Evolutionary conservation across 2,888 invertebrate species (phyloP).

Genomic region (Drosophila anomalipes): DNA sequence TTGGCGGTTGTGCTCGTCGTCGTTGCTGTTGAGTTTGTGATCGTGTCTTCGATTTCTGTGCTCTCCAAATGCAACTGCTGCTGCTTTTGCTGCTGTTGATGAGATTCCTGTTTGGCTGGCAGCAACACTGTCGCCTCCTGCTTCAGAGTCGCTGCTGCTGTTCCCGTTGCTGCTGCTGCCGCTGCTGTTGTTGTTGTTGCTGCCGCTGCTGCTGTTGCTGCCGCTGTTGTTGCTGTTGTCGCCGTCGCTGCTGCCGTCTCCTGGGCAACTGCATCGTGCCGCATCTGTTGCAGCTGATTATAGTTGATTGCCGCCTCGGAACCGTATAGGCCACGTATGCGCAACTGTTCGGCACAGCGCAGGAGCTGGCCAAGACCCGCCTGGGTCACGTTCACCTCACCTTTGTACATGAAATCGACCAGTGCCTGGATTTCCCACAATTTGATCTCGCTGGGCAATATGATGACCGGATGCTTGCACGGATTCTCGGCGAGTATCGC

Average conservation of each 20-base stretch:
- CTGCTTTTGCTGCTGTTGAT: conserved; percentile 10
- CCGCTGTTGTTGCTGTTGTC: conserved; percentile 1
- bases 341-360: conserved; percentile 93
- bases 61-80: conserved; percentile 56
- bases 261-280: conserved; percentile 44
- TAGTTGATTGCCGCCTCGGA: conserved; percentile 84
- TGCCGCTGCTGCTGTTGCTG: conserved; percentile 1
- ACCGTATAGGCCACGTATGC: conserved; percentile 89
- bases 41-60: conserved; percentile 75
- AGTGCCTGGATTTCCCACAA: conserved; percentile 94
- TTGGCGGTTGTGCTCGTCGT: conserved; percentile 64
- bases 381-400: conserved; percentile 94
- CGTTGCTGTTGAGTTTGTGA: conserved; percentile 76
- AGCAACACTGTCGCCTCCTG: background rate
- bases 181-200: background rate
- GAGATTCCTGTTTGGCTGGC: background rate
- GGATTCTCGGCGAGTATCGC: conserved; percentile 92
- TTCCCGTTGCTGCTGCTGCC: conserved; percentile 5
- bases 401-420: conserved; percentile 96
- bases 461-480: conserved; percentile 93
- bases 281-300: conserved; percentile 81
- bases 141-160: background rate
- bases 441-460: conserved; percentile 93
- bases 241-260: conserved; percentile 24
- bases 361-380: conserved; percentile 93